phyloP scores from a whole-genome alignment of 2,797 vertebrate species.

The Phrynocephalus forsythii region DNA sequence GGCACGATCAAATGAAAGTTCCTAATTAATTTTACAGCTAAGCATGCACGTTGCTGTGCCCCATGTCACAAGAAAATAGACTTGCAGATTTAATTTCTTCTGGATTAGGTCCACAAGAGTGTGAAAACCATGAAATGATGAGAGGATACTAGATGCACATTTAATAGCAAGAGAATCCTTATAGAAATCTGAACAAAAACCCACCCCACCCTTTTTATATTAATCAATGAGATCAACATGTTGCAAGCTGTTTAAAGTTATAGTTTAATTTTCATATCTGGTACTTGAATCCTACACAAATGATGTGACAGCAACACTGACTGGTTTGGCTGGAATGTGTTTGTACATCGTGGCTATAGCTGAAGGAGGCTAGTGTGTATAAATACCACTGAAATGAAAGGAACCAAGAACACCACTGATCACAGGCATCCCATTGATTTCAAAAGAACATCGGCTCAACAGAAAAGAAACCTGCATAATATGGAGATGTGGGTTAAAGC shows the following conservation, averaged over 20 bases:
- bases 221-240: neutral
- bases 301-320: neutral
- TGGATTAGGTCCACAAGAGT: neutral
- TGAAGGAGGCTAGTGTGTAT: neutral
- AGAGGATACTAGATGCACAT: neutral
- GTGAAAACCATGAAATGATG: neutral
- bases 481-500: neutral
- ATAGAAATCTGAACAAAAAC: neutral
- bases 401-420: neutral
- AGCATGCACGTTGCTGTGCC: neutral
- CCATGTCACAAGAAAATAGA: neutral
- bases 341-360: neutral
- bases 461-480: neutral
- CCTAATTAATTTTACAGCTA: constrained; percentile 10
- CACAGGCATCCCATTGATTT: neutral
- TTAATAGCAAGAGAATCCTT: neutral
- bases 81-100: neutral
- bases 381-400: neutral
- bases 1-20: constrained; percentile 9
- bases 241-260: neutral
- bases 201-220: neutral
- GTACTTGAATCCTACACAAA: neutral
- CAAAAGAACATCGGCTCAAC: neutral
- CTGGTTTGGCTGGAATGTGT: too few species aligned
- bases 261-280: neutral